phyloP scores from a whole-genome alignment of 2,797 vertebrate genomes.

The Catamblyrhynchus diadema region DNA sequence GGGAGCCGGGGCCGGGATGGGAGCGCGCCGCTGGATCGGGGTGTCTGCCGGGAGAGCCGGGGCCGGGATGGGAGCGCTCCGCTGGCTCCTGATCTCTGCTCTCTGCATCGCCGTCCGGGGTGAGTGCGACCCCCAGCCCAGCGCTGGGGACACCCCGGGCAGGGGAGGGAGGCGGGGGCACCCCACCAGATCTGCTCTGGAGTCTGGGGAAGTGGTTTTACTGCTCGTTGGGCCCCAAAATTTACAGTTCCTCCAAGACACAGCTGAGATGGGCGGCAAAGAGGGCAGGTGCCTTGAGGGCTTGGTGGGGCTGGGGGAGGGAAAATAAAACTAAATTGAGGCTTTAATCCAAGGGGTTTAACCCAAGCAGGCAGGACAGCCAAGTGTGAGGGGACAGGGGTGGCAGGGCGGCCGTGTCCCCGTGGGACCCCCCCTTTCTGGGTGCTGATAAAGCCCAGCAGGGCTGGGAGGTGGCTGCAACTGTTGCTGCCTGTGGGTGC shows the following conservation, averaged over 20 bases:
- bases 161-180: background rate
- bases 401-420: rapidly evolving
- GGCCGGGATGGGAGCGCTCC: background rate
- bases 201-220: background rate
- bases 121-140: background rate
- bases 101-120: background rate
- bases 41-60: background rate
- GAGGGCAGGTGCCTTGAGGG: background rate
- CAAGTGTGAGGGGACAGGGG: background rate
- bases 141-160: background rate
- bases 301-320: rapidly evolving
- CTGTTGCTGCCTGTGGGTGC: background rate
- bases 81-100: background rate
- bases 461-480: too few species aligned
- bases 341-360: background rate
- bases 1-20: background rate
- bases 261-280: background rate
- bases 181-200: rapidly evolving
- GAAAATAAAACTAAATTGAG: background rate
- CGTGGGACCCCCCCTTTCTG: rapidly evolving
- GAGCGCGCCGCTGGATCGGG: background rate
- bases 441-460: rapidly evolving
- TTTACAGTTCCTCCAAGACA: background rate
- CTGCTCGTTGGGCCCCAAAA: background rate
- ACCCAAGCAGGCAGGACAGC: background rate